Base-by-base conservation (phyloP, 2,113 vertebrate genomes). In the Pelecanus crispus region DNA sequence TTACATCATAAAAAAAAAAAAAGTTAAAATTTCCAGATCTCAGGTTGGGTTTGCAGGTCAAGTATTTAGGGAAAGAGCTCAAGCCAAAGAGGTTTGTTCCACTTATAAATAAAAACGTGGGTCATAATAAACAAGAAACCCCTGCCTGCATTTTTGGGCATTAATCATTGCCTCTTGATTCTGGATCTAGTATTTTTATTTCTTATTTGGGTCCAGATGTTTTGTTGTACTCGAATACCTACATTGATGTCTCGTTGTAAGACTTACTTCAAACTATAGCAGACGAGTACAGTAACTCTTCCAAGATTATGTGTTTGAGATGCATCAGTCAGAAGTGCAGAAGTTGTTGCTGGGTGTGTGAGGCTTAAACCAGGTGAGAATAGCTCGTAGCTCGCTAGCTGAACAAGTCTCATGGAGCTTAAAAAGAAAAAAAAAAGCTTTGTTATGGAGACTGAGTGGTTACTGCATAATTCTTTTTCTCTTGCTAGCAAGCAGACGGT, bases 321-420 rank as follows among this genome's bases (percentile, higher is more conserved):
- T 1, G 0, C 8, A 6, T 25, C 38, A 6, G 21, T 31, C 17
- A 42, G 42, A 29, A 67, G 20, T 13, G 34, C n/a, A 16, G 36
- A 47, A 38, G 17, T 3, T 7, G 4, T 3, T 31, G 31, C 32
- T 12, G 2, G 25, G 13, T 32, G 6, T 0, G 0, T 8, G 56
- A 45, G 31, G 13, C 7, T 66, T 13, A 22, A 29, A 20, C 15
- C 32, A 7, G n/a, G 2, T 6, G 62, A 7, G 16, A 24, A 18
- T 1, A 1, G 19, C 14, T 49, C 26, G 42, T 4, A 0, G 19
- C 42, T 42, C 47, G 0, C 10, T 3, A 2, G 6, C 17, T 9
- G 17, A 61, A 2, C 13, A 2, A 22, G 5, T 14, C 12, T 5
- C 28, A 10, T 2, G 9, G 0, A 22, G 59, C 22, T 53, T 71